phyloP scores from a whole-genome alignment of 2,797 vertebrate species.

The Lacerta viridis region DNA sequence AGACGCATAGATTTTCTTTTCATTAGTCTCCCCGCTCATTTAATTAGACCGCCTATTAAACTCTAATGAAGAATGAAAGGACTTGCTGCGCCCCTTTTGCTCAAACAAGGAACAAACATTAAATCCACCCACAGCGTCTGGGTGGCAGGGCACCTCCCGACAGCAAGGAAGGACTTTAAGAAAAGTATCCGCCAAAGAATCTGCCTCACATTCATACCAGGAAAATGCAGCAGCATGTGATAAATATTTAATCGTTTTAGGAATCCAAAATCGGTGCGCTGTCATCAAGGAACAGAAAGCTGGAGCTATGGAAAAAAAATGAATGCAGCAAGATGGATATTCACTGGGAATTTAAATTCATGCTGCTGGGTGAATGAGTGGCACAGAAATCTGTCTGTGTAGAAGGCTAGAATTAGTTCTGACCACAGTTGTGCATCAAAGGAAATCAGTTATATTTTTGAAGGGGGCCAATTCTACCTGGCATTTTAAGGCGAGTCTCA shows the following conservation, averaged over 20 bases:
- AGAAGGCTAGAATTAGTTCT: neutral
- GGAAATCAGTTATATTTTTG: neutral
- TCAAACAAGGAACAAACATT: neutral
- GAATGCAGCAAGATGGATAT: neutral
- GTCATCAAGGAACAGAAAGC: neutral
- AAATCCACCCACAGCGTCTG: neutral
- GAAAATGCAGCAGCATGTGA: slow-evolving; percentile 9
- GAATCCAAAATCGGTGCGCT: neutral
- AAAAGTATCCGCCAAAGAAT: neutral
- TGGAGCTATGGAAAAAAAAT: neutral
- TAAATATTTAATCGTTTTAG: slow-evolving; percentile 17
- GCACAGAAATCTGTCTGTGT: neutral
- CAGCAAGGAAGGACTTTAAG: neutral
- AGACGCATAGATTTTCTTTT: slow-evolving; percentile 19
- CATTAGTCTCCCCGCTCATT: slow-evolving; percentile 3
- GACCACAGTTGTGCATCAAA: neutral
- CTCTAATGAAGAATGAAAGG: slow-evolving; percentile 19
- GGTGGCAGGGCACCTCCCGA: neutral
- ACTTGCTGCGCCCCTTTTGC: neutral
- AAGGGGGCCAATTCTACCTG: neutral
- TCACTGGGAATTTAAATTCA: neutral
- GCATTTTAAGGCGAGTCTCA: neutral
- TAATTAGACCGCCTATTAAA: slow-evolving; percentile 33
- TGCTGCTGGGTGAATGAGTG: neutral
- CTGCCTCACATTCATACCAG: neutral